Evolutionary conservation across 2,797 vertebrate genomes (phyloP).

Genomic region (Peromyscus nudipes): DNA sequence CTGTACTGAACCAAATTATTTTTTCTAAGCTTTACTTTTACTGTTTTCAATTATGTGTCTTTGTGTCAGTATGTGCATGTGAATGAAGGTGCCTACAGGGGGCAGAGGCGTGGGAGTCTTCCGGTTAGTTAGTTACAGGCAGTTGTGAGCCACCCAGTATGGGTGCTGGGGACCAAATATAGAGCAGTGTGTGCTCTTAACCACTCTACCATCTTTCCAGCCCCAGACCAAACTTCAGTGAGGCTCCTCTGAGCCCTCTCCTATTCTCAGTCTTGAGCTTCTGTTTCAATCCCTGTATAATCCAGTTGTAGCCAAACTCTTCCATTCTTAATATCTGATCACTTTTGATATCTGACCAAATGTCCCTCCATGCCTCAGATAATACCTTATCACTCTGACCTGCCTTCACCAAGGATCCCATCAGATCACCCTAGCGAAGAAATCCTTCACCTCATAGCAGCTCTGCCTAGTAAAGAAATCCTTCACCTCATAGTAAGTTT

Average conservation of each 20-base stretch:
- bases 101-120: too few species aligned
- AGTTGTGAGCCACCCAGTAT: background rate
- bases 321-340: background rate
- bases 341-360: background rate
- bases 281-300: background rate
- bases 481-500: background rate
- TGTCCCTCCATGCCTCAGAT: background rate
- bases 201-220: background rate
- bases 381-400: background rate
- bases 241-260: background rate
- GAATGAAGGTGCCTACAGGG: background rate
- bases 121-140: background rate
- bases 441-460: background rate
- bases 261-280: background rate
- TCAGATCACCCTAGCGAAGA: slow-evolving; percentile 1
- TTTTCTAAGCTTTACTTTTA: background rate
- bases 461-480: background rate
- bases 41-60: background rate
- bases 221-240: background rate
- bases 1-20: background rate
- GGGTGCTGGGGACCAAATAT: background rate
- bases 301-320: background rate
- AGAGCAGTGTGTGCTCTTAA: background rate
- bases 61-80: background rate
- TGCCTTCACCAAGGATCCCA: slow-evolving; percentile 14